These are phyloP conservation scores for Aphelenchoides fujianensis DNA, from an alignment of 1,140 invertebrate species.

Conservation along the genomic window DNA sequence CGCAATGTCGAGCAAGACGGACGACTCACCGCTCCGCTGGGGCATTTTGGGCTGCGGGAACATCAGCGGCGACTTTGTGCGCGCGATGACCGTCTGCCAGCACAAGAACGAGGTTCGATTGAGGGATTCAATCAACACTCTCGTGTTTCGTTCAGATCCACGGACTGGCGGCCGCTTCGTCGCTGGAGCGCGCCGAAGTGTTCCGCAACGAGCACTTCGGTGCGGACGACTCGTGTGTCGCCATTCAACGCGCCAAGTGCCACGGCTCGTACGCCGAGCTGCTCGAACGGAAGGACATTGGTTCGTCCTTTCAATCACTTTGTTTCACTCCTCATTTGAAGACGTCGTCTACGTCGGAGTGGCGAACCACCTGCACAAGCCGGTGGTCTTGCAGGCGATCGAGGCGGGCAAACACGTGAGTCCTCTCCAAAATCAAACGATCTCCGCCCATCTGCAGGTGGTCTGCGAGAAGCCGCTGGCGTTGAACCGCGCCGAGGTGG, in stretches of 20 bases:
- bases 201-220: not conserved
- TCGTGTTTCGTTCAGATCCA: not conserved
- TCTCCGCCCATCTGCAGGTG: too few species aligned
- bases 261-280: constrained; percentile 30
- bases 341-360: constrained; percentile 38
- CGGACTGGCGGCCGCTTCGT: not conserved
- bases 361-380: constrained; percentile 32
- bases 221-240: not conserved
- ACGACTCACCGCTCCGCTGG: constrained; percentile 18
- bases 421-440: too few species aligned
- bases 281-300: constrained; percentile 19
- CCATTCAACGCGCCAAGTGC: constrained; percentile 13
- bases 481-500: constrained; percentile 35
- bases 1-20: not conserved
- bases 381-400: constrained; percentile 30
- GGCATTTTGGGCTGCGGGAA: constrained; percentile 34
- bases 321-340: constrained; percentile 16
- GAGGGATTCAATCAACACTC: not conserved
- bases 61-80: constrained; percentile 38
- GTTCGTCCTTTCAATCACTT: constrained; percentile 7
- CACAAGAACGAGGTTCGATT: constrained; percentile 24
- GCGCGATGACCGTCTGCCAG: constrained; percentile 29
- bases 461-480: constrained; percentile 47
- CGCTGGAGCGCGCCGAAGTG: not conserved
- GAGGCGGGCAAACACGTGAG: constrained; percentile 40